A percentile compares a stretch with the other conserved stretches of the same genome.
Conservation (phyloP, 2,113 vertebrate species). For the Hydrolagus affinis region DNA sequence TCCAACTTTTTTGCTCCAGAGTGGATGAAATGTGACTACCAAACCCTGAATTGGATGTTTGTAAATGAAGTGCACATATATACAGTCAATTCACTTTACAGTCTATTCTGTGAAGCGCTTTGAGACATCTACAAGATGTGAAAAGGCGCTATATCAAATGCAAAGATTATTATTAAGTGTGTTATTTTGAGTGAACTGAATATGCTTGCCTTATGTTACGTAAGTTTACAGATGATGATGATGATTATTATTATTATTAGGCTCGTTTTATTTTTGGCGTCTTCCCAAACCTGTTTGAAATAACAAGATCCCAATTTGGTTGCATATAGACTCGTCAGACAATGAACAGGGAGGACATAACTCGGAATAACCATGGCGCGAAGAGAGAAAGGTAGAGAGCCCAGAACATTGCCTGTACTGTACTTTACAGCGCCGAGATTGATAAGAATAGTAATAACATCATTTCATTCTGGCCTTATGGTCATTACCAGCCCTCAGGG, state of each 20-base stretch:
- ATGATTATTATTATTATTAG: neutral
- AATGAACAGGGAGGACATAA: neutral
- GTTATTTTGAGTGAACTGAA: too few relatives aligned
- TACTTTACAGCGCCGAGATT: constrained; percentile 19
- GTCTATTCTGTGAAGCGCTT: too few relatives aligned
- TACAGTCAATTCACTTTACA: too few relatives aligned
- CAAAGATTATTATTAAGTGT: too few relatives aligned
- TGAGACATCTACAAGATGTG: too few relatives aligned
- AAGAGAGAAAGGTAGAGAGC: constrained; percentile 1
- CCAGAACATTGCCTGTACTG: constrained; percentile 1
- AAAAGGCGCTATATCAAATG: too few relatives aligned
- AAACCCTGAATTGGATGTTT: too few relatives aligned
- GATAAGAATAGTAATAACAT: constrained; percentile 32
- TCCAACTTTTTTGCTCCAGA: too few relatives aligned
- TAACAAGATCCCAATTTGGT: neutral
- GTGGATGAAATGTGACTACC: too few relatives aligned
- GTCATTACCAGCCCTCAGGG: constrained; percentile 31
- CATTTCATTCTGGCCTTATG: constrained; percentile 24
- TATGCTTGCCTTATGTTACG: neutral
- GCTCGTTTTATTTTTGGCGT: neutral
- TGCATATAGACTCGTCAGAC: neutral
- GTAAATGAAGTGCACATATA: too few relatives aligned
- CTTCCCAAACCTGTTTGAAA: neutral
- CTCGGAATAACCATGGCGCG: neutral
- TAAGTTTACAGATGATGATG: neutral